Evolutionary conservation across 1,140 invertebrate genomes (phyloP), one percentile per base, ranked within the genome.

Genomic region (Mesaphorura yosii): DNA sequence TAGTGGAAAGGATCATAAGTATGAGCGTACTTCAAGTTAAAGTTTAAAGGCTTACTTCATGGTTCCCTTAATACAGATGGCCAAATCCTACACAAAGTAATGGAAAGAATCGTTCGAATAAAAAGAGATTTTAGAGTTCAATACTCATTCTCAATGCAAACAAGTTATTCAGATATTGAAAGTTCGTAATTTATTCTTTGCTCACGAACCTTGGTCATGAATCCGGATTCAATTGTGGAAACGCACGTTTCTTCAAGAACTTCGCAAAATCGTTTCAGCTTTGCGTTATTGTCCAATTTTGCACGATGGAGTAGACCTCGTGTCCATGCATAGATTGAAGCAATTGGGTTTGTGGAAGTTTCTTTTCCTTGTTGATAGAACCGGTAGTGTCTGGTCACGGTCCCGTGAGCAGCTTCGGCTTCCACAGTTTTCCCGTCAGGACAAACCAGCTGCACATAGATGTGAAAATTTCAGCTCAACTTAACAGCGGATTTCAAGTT

Each of bases 201-300:
- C n/a, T n/a, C n/a, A n/a, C n/a, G n/a, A n/a, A n/a, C n/a, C 70
- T 98, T 98, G n/a, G 94, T 98, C 91, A 98, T 96, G 44, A 76
- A 73, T 19, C 92, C 94, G 49, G 80, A 72, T 70, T 98, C 92
- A 59, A 98, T 95, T 0, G 94, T 97, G 55, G 87, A 82, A 49
- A 98, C 73, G 70, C 93, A 97, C 3, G 93, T 91, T 58, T 76
- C 75, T 66, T 98, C 94, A 27, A 98, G 72, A 25, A 77, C 81
- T 54, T 85, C 73, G 25, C 86, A 81, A 69, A 95, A 97, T 15
- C 79, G 73, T 51, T 76, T 73, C 19, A 97, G 72, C 50, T 74
- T 70, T 19, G 72, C 58, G 65, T 98, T 98, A 39, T 84, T 77
- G 65, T 98, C 94, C 22, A 98, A 71, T 66, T 94, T 91, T 27